These are phyloP conservation scores for Eupithecia centaureata DNA, from an alignment of 2,888 invertebrate species.

Conservation along the genomic window DNA sequence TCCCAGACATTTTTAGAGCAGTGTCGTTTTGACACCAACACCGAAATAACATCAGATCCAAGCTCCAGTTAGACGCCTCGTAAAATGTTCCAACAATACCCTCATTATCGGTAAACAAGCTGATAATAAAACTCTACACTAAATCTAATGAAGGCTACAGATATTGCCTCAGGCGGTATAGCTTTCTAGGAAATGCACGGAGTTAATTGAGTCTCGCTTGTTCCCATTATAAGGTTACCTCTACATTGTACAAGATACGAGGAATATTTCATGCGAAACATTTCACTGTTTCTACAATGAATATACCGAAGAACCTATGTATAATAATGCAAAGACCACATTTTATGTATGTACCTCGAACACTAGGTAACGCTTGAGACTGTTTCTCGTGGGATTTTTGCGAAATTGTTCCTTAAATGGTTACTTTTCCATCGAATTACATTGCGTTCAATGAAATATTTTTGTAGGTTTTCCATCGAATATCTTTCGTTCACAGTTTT, in stretches of 20 bases:
- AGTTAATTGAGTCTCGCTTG: neutral
- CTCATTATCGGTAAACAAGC: constrained; percentile 44
- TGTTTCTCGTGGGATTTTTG: neutral
- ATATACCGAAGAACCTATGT: too few relatives aligned
- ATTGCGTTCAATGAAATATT: too few relatives aligned
- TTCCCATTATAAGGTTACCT: neutral
- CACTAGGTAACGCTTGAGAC: neutral
- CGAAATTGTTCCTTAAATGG: neutral
- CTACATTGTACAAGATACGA: neutral
- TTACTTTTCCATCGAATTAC: neutral
- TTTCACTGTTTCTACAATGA: neutral
- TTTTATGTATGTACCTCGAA: neutral
- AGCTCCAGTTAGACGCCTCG: constrained; percentile 69
- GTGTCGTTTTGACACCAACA: constrained; percentile 82
- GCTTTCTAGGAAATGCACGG: neutral
- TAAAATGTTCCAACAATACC: constrained; percentile 54
- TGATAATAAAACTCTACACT: neutral
- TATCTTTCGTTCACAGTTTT: too few relatives aligned
- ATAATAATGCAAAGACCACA: neutral
- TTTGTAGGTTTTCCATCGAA: too few relatives aligned
- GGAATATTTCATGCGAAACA: neutral
- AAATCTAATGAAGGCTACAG: neutral
- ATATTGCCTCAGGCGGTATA: neutral
- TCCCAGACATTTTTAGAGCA: constrained; percentile 79
- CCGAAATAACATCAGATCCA: constrained; percentile 78